Conservation (phyloP, 2,113 vertebrate genomes). For the Nothocercus julius region DNA sequence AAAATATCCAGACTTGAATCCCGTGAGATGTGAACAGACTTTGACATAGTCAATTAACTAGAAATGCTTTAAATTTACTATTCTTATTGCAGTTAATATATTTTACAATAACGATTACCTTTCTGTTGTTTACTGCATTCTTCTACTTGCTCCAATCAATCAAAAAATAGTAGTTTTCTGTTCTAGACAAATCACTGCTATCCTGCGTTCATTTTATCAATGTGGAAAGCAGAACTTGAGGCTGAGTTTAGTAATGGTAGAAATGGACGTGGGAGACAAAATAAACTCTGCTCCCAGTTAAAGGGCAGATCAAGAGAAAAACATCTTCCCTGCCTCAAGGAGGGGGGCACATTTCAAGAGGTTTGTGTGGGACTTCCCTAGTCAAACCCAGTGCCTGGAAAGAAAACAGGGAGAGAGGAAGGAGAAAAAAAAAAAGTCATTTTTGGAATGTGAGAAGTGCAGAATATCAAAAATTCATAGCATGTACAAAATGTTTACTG, state of each 20-base stretch:
- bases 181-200: neutral
- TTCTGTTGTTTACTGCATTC: neutral
- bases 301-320: neutral
- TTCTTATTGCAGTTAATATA: neutral
- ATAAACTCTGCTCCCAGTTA: neutral
- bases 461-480: neutral
- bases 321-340: neutral
- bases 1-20: neutral
- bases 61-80: neutral
- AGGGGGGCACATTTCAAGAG: neutral
- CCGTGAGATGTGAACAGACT: neutral
- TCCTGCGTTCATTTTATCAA: neutral
- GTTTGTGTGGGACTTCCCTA: neutral
- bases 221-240: neutral
- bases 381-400: neutral
- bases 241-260: neutral
- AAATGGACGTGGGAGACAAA: neutral
- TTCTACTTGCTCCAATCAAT: conserved; percentile 1
- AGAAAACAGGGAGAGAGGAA: neutral
- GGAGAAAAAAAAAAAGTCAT: neutral
- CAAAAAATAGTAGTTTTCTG: neutral
- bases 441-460: neutral
- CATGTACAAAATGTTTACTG: too few relatives aligned
- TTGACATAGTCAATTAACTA: conserved; percentile 9
- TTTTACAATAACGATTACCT: neutral